Conservation (phyloP, 1,140 invertebrate genomes). For the Protaetia brevitarsis region DNA sequence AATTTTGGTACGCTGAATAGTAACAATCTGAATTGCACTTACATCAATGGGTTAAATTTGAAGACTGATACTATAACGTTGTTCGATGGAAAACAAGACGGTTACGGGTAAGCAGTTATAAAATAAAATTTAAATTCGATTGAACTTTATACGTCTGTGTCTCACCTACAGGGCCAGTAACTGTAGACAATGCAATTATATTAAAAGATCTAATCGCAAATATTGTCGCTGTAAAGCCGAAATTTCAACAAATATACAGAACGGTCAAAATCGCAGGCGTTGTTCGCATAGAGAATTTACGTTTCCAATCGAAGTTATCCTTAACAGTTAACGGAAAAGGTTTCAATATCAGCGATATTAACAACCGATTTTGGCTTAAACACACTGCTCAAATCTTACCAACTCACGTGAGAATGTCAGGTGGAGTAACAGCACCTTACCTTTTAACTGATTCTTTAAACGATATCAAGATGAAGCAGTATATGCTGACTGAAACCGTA, state of each 20-base stretch:
- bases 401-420: conserved; percentile 13
- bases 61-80: conserved; percentile 29
- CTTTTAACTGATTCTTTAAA: not conserved
- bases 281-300: conserved; percentile 34
- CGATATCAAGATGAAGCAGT: not conserved
- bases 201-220: not conserved
- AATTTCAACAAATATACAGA: conserved; percentile 38
- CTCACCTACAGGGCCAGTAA: not conserved
- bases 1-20: conserved; percentile 24
- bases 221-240: conserved; percentile 33
- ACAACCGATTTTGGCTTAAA: conserved; percentile 41
- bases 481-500: not conserved
- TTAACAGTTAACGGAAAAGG: conserved; percentile 32
- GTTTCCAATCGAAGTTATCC: conserved; percentile 25
- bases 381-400: conserved; percentile 38
- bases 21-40: not conserved
- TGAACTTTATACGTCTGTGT: no score
- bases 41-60: conserved; percentile 34
- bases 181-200: not conserved
- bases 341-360: conserved; percentile 29
- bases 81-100: not conserved
- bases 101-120: not conserved
- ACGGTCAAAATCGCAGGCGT: conserved; percentile 39
- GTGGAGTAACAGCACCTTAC: not conserved
- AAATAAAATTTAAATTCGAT: not conserved